phyloP scores from a whole-genome alignment of 1,140 invertebrate species.

The Diploscapter pachys region DNA sequence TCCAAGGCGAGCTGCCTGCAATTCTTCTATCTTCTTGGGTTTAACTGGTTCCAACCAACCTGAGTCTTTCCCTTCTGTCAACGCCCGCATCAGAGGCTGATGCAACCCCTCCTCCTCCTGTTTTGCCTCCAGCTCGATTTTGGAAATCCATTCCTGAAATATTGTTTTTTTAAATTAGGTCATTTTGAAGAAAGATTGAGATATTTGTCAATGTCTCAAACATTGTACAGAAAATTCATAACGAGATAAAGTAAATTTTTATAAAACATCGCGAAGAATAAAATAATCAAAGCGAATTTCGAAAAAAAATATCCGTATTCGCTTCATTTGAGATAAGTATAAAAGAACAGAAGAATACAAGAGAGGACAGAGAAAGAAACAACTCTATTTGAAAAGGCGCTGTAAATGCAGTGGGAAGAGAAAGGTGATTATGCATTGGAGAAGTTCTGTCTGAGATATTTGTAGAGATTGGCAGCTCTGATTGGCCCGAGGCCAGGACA shows the following conservation, averaged over 20 bases:
- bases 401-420: no score
- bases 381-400: background rate
- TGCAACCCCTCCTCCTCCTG: constrained; percentile 93
- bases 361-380: background rate
- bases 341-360: background rate
- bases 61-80: constrained; percentile 87
- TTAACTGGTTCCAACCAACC: background rate
- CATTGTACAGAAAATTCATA: no score
- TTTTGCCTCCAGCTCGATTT: constrained; percentile 95
- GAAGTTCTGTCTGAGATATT: constrained; percentile 43
- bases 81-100: constrained; percentile 97
- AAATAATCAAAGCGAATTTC: constrained; percentile 2
- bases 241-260: no score
- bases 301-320: background rate
- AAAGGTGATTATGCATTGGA: background rate
- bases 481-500: constrained; percentile 51
- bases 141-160: constrained; percentile 81
- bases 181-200: background rate
- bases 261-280: background rate
- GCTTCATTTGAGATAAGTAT: background rate
- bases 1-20: constrained; percentile 85
- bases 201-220: no score
- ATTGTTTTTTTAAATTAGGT: background rate
- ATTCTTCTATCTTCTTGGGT: background rate
- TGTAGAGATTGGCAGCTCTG: constrained; percentile 47